Evolutionary conservation across 2,888 invertebrate species (phyloP), one percentile per base, ranked within the genome.

Genomic region (Thyatira batis): DNA sequence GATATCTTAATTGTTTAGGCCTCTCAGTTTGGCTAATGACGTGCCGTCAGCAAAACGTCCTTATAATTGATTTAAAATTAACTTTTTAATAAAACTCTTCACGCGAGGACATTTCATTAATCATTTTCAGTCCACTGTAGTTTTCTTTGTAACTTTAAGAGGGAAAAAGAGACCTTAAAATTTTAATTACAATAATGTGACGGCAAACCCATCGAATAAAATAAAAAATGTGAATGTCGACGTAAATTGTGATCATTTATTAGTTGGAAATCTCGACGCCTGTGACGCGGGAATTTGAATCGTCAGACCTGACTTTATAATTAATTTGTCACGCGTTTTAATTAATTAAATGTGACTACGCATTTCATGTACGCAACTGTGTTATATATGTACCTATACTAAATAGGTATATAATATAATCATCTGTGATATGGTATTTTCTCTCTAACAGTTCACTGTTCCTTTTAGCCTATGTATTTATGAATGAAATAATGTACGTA

Each of bases 1-100:
- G 52, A 61, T 60, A 54, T 64, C 62, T 65, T 71, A 63, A 69
- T 68, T 67, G 61, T 63, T 69, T 62, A 54, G 60, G 67, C 52
- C 59, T 63, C 59, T 63, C 55, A 54, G 60, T 61, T 57, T 61
- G 46, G 57, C 60, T 60, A 57, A 45, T 28, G 48, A 48, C 48
- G 17, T 27, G 48, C 28, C 48, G 48, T 48, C 48, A 27, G 48
- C 48, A 27, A 48, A 48, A 48, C 17, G 48, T 11, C 28, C 48
- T 48, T 48, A 17, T 23, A 48, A 48, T 48, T 20, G 48, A 48
- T 48, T 46, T 20, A 13, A 46, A 48, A 8, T 48, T 28, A 21
- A 28, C 28, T 48, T 48, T 39, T 27, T 48, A 28, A 48, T 48
- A 28, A 48, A 48, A 48, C 17, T 28, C 48, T 48, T 27, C 48